A percentile compares a stretch with the other conserved stretches of the same genome.
Conservation (phyloP, 1,140 invertebrate genomes). For the Sitodiplosis mosellana region DNA sequence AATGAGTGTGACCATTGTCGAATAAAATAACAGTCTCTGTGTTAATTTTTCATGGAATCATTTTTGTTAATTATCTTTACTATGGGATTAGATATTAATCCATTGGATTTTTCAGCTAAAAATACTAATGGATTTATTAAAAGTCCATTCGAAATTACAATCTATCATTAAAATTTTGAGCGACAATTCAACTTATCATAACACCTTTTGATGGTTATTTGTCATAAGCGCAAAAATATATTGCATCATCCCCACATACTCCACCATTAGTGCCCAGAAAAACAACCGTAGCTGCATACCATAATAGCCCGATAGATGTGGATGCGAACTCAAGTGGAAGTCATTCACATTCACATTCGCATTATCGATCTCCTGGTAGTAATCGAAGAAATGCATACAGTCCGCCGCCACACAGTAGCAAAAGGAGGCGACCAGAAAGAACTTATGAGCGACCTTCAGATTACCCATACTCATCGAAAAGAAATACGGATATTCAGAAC, state of each 20-base stretch:
- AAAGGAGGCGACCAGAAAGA: background rate
- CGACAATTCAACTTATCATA: no score
- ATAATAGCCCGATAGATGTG: background rate
- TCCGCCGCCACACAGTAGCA: background rate
- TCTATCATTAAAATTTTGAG: no score
- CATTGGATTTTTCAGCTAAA: no score
- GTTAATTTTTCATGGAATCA: no score
- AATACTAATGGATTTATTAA: no score
- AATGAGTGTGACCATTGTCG: no score
- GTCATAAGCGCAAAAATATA: no score
- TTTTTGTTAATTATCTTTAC: no score
- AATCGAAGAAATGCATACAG: background rate
- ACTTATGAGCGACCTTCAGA: background rate
- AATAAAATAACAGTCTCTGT: no score
- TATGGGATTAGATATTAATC: no score
- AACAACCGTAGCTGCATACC: background rate
- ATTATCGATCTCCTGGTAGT: background rate
- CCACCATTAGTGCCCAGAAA: constrained; percentile 12
- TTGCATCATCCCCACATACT: constrained; percentile 15
- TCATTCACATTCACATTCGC: constrained; percentile 13
- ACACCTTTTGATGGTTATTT: background rate
- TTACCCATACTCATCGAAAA: background rate
- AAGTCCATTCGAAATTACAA: no score
- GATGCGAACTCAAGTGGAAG: constrained; percentile 6
- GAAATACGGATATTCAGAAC: background rate